A percentile compares a stretch with the other conserved stretches of the same genome.
phyloP scores from a whole-genome alignment of 2,797 vertebrate genomes.

The Muscicapa striata region DNA sequence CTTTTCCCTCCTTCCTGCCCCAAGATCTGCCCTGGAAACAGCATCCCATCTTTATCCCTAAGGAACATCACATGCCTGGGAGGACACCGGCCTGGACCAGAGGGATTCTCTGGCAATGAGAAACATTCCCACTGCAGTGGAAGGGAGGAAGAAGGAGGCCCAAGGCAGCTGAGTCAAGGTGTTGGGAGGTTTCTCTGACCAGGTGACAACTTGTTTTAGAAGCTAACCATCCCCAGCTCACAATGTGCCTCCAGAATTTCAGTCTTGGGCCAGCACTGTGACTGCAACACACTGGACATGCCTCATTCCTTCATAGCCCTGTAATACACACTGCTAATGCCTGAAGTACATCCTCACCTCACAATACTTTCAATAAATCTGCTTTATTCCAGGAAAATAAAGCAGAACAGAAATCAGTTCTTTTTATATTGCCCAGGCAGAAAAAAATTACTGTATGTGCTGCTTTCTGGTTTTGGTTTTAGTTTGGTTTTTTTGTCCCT shows the following conservation, averaged over 20 bases:
- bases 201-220: background rate
- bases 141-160: background rate
- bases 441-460: background rate
- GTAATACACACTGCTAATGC: background rate
- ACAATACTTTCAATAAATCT: background rate
- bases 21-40: background rate
- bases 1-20: background rate
- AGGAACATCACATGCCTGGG: background rate
- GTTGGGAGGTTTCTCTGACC: background rate
- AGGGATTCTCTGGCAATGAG: background rate
- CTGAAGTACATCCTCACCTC: background rate
- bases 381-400: background rate
- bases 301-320: background rate
- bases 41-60: background rate
- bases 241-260: background rate
- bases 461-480: background rate
- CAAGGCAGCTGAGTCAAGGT: background rate
- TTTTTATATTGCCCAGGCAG: background rate
- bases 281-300: fast-evolving
- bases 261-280: fast-evolving
- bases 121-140: background rate
- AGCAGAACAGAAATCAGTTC: background rate
- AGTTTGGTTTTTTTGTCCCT: fast-evolving
- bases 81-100: background rate
- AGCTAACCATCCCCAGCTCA: background rate